Percentiles rank a stretch among this genome's conserved stretches.
These are phyloP conservation scores for Enteromius mattozi DNA, from an alignment of 2,797 vertebrate genomes.

Conservation along the genomic window DNA sequence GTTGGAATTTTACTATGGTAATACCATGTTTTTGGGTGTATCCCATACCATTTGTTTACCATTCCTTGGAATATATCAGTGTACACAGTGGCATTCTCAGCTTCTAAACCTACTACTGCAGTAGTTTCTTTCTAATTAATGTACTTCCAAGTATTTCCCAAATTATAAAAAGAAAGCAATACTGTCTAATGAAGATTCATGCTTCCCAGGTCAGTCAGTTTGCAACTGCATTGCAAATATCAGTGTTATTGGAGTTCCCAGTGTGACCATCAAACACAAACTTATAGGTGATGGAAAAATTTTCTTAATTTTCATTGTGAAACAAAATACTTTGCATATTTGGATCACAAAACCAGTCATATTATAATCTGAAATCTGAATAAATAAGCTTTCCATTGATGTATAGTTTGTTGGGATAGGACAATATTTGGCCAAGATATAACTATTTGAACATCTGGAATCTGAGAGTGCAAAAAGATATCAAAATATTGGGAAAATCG, in stretches of 20 bases:
- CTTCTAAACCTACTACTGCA: background rate
- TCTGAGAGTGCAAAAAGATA: too few species aligned
- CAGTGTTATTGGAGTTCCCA: background rate
- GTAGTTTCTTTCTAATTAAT: background rate
- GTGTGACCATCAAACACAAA: background rate
- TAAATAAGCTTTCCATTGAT: too few species aligned
- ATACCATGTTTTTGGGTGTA: background rate
- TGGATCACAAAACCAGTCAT: too few species aligned
- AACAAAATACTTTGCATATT: too few species aligned
- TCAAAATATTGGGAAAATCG: too few species aligned
- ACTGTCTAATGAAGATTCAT: background rate
- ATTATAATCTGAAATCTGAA: too few species aligned
- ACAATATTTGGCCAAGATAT: too few species aligned
- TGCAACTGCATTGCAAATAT: too few species aligned
- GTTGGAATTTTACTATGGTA: background rate
- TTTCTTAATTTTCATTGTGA: background rate
- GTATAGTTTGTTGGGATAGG: too few species aligned
- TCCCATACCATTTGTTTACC: background rate
- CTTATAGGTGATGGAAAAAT: background rate
- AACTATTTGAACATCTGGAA: too few species aligned
- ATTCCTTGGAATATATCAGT: background rate
- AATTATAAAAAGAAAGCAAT: background rate
- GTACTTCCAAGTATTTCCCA: background rate
- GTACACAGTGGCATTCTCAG: background rate
- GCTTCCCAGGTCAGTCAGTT: background rate